These are phyloP conservation scores for Rhinolophus ferrumequinum DNA, from an alignment of 2,113 vertebrate species.

Conservation along the genomic window DNA sequence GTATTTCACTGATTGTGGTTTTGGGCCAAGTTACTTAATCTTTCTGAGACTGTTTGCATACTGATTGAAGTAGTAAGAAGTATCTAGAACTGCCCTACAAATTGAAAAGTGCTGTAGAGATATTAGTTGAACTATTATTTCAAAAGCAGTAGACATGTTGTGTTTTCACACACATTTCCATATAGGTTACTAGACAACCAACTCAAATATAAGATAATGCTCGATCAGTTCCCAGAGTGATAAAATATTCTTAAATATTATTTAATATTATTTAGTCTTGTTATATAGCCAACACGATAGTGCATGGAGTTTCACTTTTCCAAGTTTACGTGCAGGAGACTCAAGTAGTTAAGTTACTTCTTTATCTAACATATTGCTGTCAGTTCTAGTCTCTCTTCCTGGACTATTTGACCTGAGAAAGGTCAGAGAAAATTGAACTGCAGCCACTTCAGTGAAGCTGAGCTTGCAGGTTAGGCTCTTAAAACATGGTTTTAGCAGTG, in stretches of 20 bases:
- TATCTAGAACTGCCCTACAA: not conserved
- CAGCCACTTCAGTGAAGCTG: not conserved
- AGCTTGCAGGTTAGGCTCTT: not conserved
- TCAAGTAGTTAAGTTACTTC: not conserved
- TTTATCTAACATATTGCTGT: not conserved
- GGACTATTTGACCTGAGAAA: slow-evolving; percentile 8
- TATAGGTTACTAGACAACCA: not conserved
- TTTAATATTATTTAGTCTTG: not conserved
- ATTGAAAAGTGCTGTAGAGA: not conserved
- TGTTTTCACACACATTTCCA: not conserved
- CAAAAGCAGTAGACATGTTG: not conserved
- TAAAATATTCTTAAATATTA: not conserved
- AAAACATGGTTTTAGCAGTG: not conserved
- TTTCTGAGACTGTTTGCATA: not conserved
- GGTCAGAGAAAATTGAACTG: not conserved
- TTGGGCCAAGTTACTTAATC: not conserved
- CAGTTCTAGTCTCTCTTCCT: not conserved
- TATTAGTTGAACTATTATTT: not conserved
- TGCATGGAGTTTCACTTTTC: not conserved
- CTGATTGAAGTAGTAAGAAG: not conserved
- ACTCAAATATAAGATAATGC: not conserved
- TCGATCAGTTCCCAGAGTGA: not conserved
- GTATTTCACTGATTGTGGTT: not conserved
- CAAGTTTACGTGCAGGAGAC: not conserved
- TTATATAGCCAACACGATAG: not conserved